These are phyloP conservation scores for Trematomus bernacchii DNA, from an alignment of 2,797 vertebrate genomes.

Conservation along the genomic window DNA sequence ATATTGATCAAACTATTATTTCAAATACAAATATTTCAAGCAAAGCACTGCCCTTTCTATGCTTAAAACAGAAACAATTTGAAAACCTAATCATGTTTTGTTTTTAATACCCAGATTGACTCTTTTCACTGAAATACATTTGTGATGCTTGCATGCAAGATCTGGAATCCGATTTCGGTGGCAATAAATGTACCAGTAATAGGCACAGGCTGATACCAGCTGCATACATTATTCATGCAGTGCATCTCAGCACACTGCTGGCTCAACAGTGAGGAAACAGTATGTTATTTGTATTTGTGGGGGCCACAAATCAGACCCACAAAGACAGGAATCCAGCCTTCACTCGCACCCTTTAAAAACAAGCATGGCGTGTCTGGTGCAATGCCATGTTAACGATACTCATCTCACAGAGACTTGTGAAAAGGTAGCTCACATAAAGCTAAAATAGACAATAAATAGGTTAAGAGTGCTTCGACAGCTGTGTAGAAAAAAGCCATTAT, in stretches of 20 bases:
- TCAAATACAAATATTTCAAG: conserved; percentile 15
- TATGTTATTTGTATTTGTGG: conserved; percentile 34
- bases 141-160: conserved; percentile 33
- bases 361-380: conserved; percentile 66
- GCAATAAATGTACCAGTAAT: conserved; percentile 43
- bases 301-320: conserved; percentile 29
- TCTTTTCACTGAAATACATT: conserved; percentile 1
- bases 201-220: conserved; percentile 39
- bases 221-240: conserved; percentile 70
- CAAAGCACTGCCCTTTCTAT: conserved; percentile 14
- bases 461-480: conserved; percentile 23
- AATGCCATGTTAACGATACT: conserved; percentile 46
- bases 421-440: conserved; percentile 15
- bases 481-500: conserved; percentile 19
- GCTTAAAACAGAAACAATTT: not conserved
- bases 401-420: conserved; percentile 33
- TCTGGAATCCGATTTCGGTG: conserved; percentile 36
- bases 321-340: conserved; percentile 44
- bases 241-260: conserved; percentile 58
- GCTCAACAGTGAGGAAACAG: conserved; percentile 37
- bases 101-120: not conserved
- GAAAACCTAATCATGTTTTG: not conserved
- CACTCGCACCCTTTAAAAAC: conserved; percentile 52
- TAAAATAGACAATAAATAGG: conserved; percentile 41
- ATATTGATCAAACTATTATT: conserved; percentile 10